phyloP scores from a whole-genome alignment of 2,797 vertebrate genomes.

The Florisuga fusca region DNA sequence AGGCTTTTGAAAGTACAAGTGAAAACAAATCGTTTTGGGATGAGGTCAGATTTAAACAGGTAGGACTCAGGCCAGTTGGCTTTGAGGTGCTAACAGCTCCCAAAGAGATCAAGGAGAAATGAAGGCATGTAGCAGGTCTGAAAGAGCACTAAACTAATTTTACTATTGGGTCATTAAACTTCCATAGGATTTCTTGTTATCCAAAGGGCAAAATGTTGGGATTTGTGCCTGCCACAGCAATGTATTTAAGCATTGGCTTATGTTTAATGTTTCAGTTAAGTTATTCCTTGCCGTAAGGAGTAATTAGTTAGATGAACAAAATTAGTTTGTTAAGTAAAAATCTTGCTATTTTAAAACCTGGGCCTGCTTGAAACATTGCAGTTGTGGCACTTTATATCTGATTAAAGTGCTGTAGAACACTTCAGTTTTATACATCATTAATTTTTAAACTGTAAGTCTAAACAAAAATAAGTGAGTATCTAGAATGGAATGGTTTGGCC shows the following conservation, averaged over 20 bases:
- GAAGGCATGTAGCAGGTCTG: neutral
- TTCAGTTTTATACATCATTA: conserved; percentile 46
- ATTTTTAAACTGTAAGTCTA: conserved; percentile 36
- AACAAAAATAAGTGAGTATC: conserved; percentile 24
- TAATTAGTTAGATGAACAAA: neutral
- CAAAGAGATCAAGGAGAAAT: neutral
- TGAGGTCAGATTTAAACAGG: neutral
- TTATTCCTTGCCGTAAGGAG: neutral
- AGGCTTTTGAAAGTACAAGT: neutral
- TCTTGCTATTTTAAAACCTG: neutral
- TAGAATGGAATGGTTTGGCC: neutral
- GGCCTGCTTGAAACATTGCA: neutral
- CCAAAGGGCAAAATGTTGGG: neutral
- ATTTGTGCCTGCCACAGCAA: neutral
- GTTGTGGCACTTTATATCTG: neutral
- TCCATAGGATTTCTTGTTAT: neutral
- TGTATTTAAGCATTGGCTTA: neutral
- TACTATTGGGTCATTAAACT: neutral
- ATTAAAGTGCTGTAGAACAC: neutral
- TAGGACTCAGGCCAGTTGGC: neutral
- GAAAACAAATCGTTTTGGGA: neutral
- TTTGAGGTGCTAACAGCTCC: neutral
- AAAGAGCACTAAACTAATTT: neutral
- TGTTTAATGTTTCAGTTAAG: neutral
- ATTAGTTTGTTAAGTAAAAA: conserved; percentile 19